phyloP scores from a whole-genome alignment of 2,113 vertebrate species.

The Rhombomys opimus region DNA sequence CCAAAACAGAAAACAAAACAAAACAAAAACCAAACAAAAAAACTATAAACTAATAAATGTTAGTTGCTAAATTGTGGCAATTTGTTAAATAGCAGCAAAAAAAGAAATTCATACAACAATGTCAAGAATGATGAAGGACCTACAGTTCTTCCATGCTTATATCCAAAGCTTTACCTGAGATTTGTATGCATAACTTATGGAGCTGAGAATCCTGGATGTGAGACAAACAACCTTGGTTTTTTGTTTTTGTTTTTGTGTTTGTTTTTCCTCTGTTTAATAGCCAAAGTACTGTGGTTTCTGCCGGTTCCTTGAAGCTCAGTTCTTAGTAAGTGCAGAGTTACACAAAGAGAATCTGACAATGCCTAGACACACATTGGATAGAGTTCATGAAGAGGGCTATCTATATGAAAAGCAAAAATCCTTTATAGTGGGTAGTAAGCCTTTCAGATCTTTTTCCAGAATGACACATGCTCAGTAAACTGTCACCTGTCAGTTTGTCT shows the following conservation, averaged over 20 bases:
- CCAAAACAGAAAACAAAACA: too few species aligned
- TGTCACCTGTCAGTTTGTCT: background rate
- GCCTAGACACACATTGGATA: background rate
- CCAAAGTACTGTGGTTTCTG: background rate
- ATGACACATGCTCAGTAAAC: slow-evolving; percentile 8
- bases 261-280: background rate
- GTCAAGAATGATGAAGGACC: background rate
- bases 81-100: background rate
- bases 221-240: background rate
- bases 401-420: background rate
- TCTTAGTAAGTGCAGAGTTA: background rate
- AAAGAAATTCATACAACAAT: background rate
- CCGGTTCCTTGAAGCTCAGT: background rate
- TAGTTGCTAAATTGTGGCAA: background rate
- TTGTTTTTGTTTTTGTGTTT: background rate
- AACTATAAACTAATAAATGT: background rate
- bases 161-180: background rate
- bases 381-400: background rate
- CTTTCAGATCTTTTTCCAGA: background rate
- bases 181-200: background rate
- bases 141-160: background rate
- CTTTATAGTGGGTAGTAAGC: background rate
- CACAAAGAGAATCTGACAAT: background rate
- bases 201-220: background rate
- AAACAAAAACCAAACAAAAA: too few species aligned